Conservation (phyloP, 2,113 vertebrate species). For the Sardina pilchardus region DNA sequence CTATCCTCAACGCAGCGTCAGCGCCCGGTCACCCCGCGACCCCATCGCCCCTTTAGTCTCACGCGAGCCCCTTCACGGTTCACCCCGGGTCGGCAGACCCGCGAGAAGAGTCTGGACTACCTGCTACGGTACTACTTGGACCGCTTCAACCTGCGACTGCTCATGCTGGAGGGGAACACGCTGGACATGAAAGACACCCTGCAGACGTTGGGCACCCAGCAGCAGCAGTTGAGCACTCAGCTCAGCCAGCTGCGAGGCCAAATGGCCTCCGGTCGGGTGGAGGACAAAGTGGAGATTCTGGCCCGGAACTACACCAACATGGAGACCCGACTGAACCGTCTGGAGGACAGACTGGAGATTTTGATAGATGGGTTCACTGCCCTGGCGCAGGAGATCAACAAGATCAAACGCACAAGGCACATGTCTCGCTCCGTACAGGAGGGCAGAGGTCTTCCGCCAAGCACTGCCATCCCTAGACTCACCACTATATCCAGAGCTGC, state of each 20-base stretch:
- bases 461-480: constrained; percentile 31
- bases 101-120: constrained; percentile 59
- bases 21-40: background rate
- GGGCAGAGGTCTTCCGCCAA: constrained; percentile 29
- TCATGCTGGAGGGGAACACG: constrained; percentile 70
- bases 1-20: constrained; percentile 41
- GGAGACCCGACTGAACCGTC: constrained; percentile 57
- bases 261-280: constrained; percentile 47
- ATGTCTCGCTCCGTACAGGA: constrained; percentile 47
- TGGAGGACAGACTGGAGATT: constrained; percentile 69
- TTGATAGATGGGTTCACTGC: constrained; percentile 72
- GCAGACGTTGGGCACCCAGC: constrained; percentile 52
- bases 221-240: constrained; percentile 56
- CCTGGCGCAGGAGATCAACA: constrained; percentile 69
- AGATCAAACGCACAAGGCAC: constrained; percentile 61
- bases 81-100: constrained; percentile 55
- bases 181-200: constrained; percentile 69
- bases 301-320: constrained; percentile 62
- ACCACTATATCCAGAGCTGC: constrained; percentile 32
- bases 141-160: constrained; percentile 66
- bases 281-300: constrained; percentile 50
- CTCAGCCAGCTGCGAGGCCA: constrained; percentile 53
- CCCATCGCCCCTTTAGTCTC: background rate
- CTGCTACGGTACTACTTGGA: constrained; percentile 64
- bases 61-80: constrained; percentile 53